These are phyloP conservation scores for Horisme vitalbata DNA, from an alignment of 2,888 invertebrate species.

Conservation along the genomic window DNA sequence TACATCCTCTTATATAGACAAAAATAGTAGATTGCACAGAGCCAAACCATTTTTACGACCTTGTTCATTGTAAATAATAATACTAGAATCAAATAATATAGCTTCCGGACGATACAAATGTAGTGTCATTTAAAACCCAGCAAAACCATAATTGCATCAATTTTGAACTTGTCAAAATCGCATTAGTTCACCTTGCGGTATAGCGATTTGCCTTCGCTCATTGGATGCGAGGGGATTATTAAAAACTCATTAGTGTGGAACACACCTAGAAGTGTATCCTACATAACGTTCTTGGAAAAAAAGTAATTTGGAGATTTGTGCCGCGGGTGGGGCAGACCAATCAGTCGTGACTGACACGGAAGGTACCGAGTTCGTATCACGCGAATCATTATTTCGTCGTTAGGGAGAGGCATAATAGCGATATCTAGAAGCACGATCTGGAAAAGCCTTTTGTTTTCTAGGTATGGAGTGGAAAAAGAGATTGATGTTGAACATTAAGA, in stretches of 20 bases:
- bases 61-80: conserved; percentile 6
- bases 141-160: conserved; percentile 77
- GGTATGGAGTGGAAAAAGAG: conserved; percentile 28
- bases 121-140: conserved; percentile 67
- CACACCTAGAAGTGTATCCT: conserved; percentile 74
- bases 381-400: conserved; percentile 81
- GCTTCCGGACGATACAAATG: conserved; percentile 66
- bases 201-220: conserved; percentile 69
- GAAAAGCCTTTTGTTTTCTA: conserved; percentile 47
- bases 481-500: conserved; percentile 29
- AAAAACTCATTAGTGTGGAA: conserved; percentile 76
- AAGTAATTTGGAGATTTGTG: conserved; percentile 76
- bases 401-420: conserved; percentile 69
- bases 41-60: conserved; percentile 26
- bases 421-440: conserved; percentile 55
- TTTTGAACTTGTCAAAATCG: conserved; percentile 81
- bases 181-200: conserved; percentile 70
- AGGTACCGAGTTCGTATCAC: conserved; percentile 70
- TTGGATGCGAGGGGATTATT: conserved; percentile 76
- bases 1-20: conserved; percentile 44
- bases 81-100: conserved; percentile 37
- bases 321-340: conserved; percentile 60
- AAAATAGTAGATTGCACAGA: conserved; percentile 37
- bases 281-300: conserved; percentile 62
- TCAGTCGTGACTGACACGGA: conserved; percentile 79